These are phyloP conservation scores for Dendropsophus ebraccatus DNA, from an alignment of 2,113 vertebrate species.

Conservation along the genomic window DNA sequence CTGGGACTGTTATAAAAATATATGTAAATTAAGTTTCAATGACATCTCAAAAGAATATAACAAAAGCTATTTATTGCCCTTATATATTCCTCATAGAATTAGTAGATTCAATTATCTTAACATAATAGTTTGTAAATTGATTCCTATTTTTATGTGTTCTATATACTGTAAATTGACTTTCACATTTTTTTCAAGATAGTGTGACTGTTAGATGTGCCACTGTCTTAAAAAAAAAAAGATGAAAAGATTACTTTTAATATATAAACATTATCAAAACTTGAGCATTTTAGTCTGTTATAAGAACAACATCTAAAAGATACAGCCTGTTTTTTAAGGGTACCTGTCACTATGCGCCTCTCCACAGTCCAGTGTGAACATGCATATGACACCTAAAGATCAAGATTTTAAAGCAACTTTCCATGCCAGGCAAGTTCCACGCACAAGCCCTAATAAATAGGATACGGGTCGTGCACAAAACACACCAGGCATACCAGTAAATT, in stretches of 20 bases:
- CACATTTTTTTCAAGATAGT: background rate
- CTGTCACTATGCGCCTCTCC: too few species aligned
- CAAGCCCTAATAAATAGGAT: too few species aligned
- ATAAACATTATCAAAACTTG: background rate
- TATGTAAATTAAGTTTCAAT: conserved; percentile 63
- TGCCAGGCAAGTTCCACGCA: too few species aligned
- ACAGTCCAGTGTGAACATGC: too few species aligned
- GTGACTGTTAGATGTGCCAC: background rate
- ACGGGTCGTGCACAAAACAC: too few species aligned
- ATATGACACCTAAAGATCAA: too few species aligned
- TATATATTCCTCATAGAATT: conserved; percentile 44
- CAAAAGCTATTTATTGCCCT: conserved; percentile 49
- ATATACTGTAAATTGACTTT: conserved; percentile 33
- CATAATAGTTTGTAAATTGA: conserved; percentile 46
- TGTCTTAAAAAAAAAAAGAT: background rate
- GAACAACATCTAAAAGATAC: background rate
- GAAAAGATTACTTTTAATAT: background rate
- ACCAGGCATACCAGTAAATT: too few species aligned
- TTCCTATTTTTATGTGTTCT: conserved; percentile 47
- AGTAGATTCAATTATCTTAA: conserved; percentile 42
- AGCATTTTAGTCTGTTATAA: background rate
- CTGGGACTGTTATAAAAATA: conserved; percentile 61
- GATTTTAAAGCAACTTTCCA: too few species aligned
- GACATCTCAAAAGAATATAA: conserved; percentile 45
- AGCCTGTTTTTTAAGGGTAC: too few species aligned